Conservation (phyloP, 2,797 vertebrate species). For the Miopithecus talapoin region DNA sequence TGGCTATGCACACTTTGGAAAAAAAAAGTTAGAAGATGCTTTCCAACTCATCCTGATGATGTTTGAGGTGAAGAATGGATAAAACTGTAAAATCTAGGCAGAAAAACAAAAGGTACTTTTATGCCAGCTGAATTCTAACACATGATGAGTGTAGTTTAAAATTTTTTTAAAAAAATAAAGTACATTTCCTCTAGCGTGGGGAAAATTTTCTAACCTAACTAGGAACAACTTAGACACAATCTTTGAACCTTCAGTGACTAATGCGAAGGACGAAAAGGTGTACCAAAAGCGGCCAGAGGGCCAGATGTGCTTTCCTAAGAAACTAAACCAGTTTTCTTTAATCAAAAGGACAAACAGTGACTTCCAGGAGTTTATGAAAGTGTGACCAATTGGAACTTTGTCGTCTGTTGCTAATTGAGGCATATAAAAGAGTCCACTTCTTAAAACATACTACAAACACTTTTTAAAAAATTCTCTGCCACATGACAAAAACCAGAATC, state of each 20-base stretch:
- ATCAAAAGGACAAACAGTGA: conserved; percentile 72
- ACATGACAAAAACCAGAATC: conserved; percentile 86
- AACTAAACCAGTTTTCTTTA: conserved; percentile 73
- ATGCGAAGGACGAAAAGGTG: conserved; percentile 60
- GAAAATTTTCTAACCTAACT: conserved; percentile 43
- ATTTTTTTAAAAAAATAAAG: neutral
- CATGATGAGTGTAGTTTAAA: neutral
- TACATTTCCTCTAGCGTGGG: neutral
- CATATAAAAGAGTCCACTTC: conserved; percentile 74
- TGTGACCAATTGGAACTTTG: conserved; percentile 78
- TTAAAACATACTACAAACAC: conserved; percentile 76
- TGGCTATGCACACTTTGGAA: conserved; percentile 63
- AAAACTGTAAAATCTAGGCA: conserved; percentile 62
- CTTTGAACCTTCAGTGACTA: conserved; percentile 63
- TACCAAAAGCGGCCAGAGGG: conserved; percentile 44
- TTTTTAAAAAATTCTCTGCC: conserved; percentile 68
- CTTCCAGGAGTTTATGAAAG: conserved; percentile 74
- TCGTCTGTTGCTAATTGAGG: conserved; percentile 81
- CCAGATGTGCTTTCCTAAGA: conserved; percentile 74
- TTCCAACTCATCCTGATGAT: conserved; percentile 65
- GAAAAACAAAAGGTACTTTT: conserved; percentile 8
- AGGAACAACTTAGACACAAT: conserved; percentile 49
- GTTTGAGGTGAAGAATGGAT: conserved; percentile 24
- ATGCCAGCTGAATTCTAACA: neutral
- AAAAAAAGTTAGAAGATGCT: conserved; percentile 52